Percentiles rank a stretch among this genome's conserved stretches.
phyloP scores from a whole-genome alignment of 2,797 vertebrate genomes.

The Mergus octosetaceus region DNA sequence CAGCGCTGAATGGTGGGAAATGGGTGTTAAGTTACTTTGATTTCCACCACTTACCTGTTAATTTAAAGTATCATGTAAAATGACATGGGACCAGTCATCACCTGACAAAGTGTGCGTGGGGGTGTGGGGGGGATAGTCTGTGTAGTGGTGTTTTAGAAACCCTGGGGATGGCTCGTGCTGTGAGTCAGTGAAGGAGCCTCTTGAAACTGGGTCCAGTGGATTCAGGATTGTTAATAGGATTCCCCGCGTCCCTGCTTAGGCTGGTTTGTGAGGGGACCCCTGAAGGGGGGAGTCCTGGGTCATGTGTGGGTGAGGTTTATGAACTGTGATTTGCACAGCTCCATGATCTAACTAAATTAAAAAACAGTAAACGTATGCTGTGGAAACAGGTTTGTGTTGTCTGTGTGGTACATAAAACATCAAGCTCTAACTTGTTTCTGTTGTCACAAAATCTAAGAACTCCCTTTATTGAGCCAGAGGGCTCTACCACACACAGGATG shows the following conservation, averaged over 20 bases:
- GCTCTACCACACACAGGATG: background rate
- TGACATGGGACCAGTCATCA: constrained; percentile 35
- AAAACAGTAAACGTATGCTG: constrained; percentile 62
- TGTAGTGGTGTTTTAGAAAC: constrained; percentile 25
- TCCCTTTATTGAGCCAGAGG: background rate
- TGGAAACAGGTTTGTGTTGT: background rate
- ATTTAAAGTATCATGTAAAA: constrained; percentile 1
- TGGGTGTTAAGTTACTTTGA: constrained; percentile 39
- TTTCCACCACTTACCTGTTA: constrained; percentile 26
- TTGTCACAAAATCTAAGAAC: background rate
- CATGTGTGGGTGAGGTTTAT: constrained; percentile 18
- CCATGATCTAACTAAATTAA: constrained; percentile 73
- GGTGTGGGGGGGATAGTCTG: background rate
- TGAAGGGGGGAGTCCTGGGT: constrained; percentile 14
- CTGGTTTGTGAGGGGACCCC: constrained; percentile 25
- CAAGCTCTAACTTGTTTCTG: background rate
- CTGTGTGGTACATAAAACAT: background rate
- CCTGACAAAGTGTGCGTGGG: background rate
- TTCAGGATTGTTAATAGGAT: constrained; percentile 33
- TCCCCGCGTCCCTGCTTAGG: background rate
- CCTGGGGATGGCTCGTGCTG: background rate
- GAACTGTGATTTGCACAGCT: constrained; percentile 60
- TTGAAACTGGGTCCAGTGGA: constrained; percentile 51
- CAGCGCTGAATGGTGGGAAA: constrained; percentile 6
- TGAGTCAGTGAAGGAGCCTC: background rate